Base-by-base conservation (phyloP, 2,888 invertebrate species). In the Iselma pallidipennis region DNA sequence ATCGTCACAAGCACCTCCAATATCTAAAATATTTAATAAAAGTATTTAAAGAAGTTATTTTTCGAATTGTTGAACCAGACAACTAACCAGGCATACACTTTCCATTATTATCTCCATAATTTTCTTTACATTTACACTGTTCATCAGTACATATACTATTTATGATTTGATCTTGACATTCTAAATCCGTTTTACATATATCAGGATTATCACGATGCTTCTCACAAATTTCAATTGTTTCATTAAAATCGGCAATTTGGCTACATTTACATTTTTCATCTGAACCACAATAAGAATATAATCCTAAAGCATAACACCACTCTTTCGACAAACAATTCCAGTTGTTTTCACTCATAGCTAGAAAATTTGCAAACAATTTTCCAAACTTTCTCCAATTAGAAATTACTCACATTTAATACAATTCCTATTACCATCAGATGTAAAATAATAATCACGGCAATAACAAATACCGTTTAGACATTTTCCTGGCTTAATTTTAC, bases 261-360 rank as follows among this genome's bases (percentile, higher is more conserved):
- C 60, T 67, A 49, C 75, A 75, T 31, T 67, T 50, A 45, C 75
- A 75, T 25, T 63, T 57, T 16, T 53, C 62, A 5, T 31, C 54
- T 0, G 68, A 63, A 53, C 66, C 61, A 52, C 75, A 75, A 52
- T 61, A 74, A 7, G 73, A 59, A 58, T 74, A 65, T 0, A 60
- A 60, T 2, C 75, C 75, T 66, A 74, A 67, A 1, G 72, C 73
- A 51, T 68, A 63, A 52, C 75, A 75, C 75, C 75, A 75, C 23
- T 72, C 71, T 28, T 70, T 70, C 1, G 68, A 70, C 55, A 73
- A 55, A 63, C 75, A 75, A 26, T 63, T 66, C 26, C 58, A 50
- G n/a, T 71, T 71, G 7, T 61, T 54, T 42, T 75, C 66, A 9
- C 68, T 61, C 19, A 71, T 74, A 21, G 74, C 75, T 75, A 31